Evolutionary conservation across 2,888 invertebrate species (phyloP), one percentile per base, ranked within the genome.

Genomic region (Macrophya annulata): DNA sequence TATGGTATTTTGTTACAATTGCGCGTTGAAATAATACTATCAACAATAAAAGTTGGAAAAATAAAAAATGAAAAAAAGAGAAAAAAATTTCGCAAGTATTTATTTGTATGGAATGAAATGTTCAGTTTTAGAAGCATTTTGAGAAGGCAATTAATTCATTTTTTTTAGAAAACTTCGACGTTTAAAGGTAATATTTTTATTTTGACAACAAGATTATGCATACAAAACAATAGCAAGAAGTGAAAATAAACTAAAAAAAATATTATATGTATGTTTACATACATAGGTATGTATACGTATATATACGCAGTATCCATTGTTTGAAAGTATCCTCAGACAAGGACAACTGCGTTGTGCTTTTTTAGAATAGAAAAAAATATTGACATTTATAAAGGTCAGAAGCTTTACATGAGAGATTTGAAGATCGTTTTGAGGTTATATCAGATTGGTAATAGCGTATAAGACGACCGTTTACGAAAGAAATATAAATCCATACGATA

Each of bases 301-400:
- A 40, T 65, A 21, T 12, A 12, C n/a, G 25, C 74, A 62, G 81
- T 59, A 25, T 81, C 51, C 59, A 37, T 51, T 62, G 81, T n/a
- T 43, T 15, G 48, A 68, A 83, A 68, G 48, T 83, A 51, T 83
- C 51, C 68, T 83, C 25, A 71, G 83, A 83, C 83, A 68, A 83
- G 83, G 83, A 68, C 83, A 83, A 83, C 83, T 37, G 83, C 48
- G 71, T 68, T 48, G 68, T 81, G 71, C 71, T 83, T 83, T 83
- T 83, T 45, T 48, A 48, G 65, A 83, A 83, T 77, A 83, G 62
- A 55, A 83, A 83, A 62, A 81, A 68, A 48, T 71, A 48, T 83
- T 62, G 51, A 83, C 68, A 83, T 68, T 71, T 65, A 68, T 37
- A 83, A 21, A 68, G 71, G 45, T 83, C 83, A 83, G 25, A 51